phyloP scores from a whole-genome alignment of 2,797 vertebrate species.

The Aldrovandia affinis region DNA sequence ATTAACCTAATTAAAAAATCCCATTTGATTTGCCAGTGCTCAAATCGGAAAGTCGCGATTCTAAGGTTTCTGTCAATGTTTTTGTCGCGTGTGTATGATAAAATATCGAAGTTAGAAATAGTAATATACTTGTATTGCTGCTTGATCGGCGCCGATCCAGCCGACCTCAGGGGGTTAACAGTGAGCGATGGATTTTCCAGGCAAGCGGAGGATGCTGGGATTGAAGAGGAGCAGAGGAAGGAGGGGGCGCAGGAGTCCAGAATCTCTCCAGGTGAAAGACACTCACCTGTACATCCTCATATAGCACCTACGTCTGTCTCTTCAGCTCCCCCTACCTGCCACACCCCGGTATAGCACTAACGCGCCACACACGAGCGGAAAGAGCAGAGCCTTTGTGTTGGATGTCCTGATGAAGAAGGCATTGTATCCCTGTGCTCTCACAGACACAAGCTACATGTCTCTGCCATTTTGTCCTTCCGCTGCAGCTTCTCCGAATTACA shows the following conservation, averaged over 20 bases:
- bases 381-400: background rate
- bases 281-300: background rate
- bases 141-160: too few relatives aligned
- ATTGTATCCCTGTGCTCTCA: too few relatives aligned
- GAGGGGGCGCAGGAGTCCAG: slow-evolving; percentile 29
- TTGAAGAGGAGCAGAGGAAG: slow-evolving; percentile 41
- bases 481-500: slow-evolving; percentile 65
- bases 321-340: background rate
- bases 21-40: too few relatives aligned
- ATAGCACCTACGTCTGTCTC: background rate
- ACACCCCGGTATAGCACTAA: background rate
- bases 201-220: slow-evolving; percentile 38
- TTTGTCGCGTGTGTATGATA: too few relatives aligned
- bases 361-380: background rate
- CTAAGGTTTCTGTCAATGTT: too few relatives aligned
- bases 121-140: too few relatives aligned
- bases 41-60: too few relatives aligned
- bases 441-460: too few relatives aligned
- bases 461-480: background rate
- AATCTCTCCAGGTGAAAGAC: slow-evolving; percentile 53
- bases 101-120: too few relatives aligned
- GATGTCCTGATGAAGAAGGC: background rate
- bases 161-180: too few relatives aligned
- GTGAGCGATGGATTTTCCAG: slow-evolving; percentile 45
- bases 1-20: too few relatives aligned